Percentiles rank a stretch among this genome's conserved stretches.
Conservation (phyloP, 2,888 invertebrate genomes). For the Scaptomyza reducta region DNA sequence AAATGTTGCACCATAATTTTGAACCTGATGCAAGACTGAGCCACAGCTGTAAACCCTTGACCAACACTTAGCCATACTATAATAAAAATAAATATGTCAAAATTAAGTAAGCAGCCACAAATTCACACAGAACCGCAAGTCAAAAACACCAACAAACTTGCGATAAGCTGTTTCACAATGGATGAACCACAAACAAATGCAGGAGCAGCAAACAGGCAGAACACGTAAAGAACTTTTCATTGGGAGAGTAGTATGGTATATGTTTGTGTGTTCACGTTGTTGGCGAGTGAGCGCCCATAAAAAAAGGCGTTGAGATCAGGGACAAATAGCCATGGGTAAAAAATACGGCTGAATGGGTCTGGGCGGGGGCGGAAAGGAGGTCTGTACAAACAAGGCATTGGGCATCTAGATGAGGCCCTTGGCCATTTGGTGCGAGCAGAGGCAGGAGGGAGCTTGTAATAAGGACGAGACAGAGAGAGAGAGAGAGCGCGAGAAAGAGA, state of each 20-base stretch:
- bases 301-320: slow-evolving; percentile 73
- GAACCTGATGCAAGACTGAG: neutral
- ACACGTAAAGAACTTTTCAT: slow-evolving; percentile 29
- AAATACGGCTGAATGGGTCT: slow-evolving; percentile 23
- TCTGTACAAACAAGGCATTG: slow-evolving; percentile 38
- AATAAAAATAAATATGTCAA: slow-evolving; percentile 78
- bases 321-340: slow-evolving; percentile 55
- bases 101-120: slow-evolving; percentile 73
- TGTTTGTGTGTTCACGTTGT: slow-evolving; percentile 20
- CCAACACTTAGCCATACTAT: slow-evolving; percentile 45
- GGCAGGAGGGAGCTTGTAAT: neutral
- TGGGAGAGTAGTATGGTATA: neutral
- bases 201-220: slow-evolving; percentile 10
- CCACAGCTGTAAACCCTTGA: slow-evolving; percentile 3
- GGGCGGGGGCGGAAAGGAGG: neutral
- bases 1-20: neutral
- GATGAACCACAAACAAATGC: slow-evolving; percentile 24
- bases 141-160: slow-evolving; percentile 44
- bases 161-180: slow-evolving; percentile 46
- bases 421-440: slow-evolving; percentile 10
- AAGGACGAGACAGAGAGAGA: slow-evolving; percentile 30
- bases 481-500: neutral
- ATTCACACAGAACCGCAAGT: slow-evolving; percentile 44
- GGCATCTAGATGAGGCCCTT: slow-evolving; percentile 49
- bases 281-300: slow-evolving; percentile 42